Conservation (phyloP, 2,797 vertebrate genomes). For the Rhincodon typus region DNA sequence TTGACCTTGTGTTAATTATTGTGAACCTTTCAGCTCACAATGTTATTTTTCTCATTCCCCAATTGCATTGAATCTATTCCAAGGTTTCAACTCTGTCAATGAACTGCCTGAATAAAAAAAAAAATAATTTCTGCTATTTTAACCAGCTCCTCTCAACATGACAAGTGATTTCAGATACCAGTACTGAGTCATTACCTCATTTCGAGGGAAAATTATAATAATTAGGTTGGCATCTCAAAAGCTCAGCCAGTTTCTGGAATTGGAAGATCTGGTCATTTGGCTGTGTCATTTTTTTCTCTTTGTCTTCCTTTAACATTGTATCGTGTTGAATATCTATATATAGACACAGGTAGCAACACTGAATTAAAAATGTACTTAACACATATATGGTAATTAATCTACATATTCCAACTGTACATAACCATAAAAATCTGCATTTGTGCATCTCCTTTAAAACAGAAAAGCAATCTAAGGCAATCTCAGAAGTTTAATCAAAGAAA, state of each 20-base stretch:
- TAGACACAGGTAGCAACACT: background rate
- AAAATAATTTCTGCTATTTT: background rate
- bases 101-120: background rate
- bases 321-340: background rate
- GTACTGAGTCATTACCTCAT: background rate
- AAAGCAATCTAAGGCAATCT: background rate
- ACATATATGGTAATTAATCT: background rate
- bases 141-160: background rate
- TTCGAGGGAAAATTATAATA: background rate
- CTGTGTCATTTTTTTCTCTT: background rate
- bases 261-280: background rate
- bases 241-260: background rate
- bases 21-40: background rate
- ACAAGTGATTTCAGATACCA: too few relatives aligned
- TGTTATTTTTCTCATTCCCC: background rate
- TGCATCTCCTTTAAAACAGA: background rate
- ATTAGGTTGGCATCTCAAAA: background rate
- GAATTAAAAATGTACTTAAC: background rate
- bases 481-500: background rate
- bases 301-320: background rate
- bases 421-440: background rate
- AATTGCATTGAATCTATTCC: background rate
- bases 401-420: background rate
- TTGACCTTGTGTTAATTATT: background rate
- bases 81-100: background rate